Conservation (phyloP, 2,888 invertebrate genomes). For the Mactromeris polynyma region DNA sequence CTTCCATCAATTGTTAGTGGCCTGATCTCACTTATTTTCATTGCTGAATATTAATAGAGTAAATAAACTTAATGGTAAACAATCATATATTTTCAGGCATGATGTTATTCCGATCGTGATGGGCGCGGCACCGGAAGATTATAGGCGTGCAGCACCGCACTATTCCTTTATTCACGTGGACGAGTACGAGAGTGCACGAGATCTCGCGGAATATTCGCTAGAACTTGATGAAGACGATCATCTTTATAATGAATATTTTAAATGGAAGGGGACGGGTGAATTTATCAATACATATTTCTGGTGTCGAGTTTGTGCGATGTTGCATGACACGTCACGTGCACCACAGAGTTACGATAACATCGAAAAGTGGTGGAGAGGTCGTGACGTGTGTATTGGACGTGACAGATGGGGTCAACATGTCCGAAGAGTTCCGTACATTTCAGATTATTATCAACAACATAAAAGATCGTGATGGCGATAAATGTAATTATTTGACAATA, state of each 20-base stretch:
- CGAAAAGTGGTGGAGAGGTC: constrained; percentile 95
- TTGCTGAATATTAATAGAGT: too few relatives aligned
- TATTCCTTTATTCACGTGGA: constrained; percentile 98
- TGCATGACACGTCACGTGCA: constrained; percentile 77
- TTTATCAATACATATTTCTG: constrained; percentile 98
- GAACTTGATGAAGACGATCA: constrained; percentile 95
- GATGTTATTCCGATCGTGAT: constrained; percentile 97
- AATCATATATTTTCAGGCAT: constrained; percentile 90
- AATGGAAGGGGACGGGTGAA: constrained; percentile 97
- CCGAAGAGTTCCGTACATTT: constrained; percentile 53
- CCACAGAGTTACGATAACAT: constrained; percentile 91
- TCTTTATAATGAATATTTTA: constrained; percentile 97
- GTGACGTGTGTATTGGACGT: constrained; percentile 80
- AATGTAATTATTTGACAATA: background rate
- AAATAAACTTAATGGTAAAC: too few relatives aligned
- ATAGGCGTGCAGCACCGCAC: constrained; percentile 95
- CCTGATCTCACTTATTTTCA: too few relatives aligned
- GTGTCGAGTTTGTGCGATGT: constrained; percentile 94
- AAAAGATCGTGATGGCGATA: background rate
- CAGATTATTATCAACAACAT: constrained; percentile 54
- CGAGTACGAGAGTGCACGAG: constrained; percentile 95
- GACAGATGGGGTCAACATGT: constrained; percentile 74
- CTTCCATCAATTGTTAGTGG: too few relatives aligned
- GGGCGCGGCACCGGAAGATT: constrained; percentile 97
- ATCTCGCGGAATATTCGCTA: constrained; percentile 94